phyloP scores from a whole-genome alignment of 2,888 invertebrate genomes.

The Mellilla xanthometata region DNA sequence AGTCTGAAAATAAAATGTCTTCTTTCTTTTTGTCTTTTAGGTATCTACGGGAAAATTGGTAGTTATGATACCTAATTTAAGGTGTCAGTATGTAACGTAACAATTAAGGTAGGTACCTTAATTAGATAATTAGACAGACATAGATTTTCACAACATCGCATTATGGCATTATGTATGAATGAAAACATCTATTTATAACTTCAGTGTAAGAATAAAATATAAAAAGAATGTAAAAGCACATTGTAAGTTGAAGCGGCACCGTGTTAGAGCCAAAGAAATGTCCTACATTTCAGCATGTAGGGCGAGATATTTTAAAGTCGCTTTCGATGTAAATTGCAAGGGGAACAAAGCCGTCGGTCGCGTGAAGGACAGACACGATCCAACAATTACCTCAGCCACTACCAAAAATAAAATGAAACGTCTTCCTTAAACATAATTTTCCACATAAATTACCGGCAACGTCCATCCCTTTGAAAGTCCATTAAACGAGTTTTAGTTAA shows the following conservation, averaged over 20 bases:
- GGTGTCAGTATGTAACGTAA: too few species aligned
- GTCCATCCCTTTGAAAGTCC: constrained; percentile 20
- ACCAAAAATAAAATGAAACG: constrained; percentile 23
- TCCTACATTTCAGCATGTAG: constrained; percentile 16
- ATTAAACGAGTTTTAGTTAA: constrained; percentile 25
- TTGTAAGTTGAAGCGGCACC: background rate
- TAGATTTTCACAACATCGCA: too few species aligned
- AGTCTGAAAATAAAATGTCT: too few species aligned
- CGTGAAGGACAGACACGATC: constrained; percentile 29
- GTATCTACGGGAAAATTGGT: too few species aligned
- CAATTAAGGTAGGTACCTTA: too few species aligned
- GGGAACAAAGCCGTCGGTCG: constrained; percentile 43
- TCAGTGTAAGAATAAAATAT: too few species aligned
- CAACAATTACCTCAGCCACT: constrained; percentile 14
- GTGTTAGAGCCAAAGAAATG: constrained; percentile 7
- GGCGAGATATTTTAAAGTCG: constrained; percentile 41
- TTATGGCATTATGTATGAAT: too few species aligned
- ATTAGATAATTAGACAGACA: too few species aligned
- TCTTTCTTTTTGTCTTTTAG: too few species aligned
- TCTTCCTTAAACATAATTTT: constrained; percentile 24
- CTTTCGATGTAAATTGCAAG: constrained; percentile 59
- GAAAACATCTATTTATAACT: too few species aligned
- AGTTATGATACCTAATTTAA: too few species aligned
- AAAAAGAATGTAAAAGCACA: background rate
- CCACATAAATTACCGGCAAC: constrained; percentile 22